Conservation (phyloP, 2,113 vertebrate species). For the Limanda limanda region DNA sequence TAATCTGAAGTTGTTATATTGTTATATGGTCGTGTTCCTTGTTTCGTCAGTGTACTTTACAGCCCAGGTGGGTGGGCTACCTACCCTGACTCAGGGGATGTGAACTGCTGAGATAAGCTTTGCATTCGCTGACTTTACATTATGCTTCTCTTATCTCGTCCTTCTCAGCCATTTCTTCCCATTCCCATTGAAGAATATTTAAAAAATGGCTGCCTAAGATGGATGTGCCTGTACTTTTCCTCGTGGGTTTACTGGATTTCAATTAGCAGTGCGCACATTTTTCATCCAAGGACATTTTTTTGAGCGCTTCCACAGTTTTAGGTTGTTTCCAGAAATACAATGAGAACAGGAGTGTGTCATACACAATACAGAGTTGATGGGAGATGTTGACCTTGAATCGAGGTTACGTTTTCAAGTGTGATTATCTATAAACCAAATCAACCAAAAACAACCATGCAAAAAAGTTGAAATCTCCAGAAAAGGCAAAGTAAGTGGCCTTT, state of each 20-base stretch:
- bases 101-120: conserved; percentile 10
- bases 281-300: neutral
- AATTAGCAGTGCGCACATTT: neutral
- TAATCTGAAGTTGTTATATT: neutral
- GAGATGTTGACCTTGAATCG: too few relatives aligned
- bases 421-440: neutral
- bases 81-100: neutral
- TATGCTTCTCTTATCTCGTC: neutral
- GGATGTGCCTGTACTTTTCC: too few relatives aligned
- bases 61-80: neutral
- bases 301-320: too few relatives aligned
- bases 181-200: neutral
- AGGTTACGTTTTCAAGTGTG: neutral
- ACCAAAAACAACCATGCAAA: too few relatives aligned
- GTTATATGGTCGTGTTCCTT: neutral
- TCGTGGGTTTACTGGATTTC: neutral
- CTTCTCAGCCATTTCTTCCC: neutral
- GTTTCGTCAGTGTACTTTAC: conserved; percentile 3
- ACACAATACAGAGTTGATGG: too few relatives aligned
- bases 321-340: too few relatives aligned
- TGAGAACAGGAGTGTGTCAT: too few relatives aligned
- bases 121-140: neutral
- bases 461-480: too few relatives aligned
- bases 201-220: too few relatives aligned
- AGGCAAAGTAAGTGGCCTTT: too few relatives aligned